Evolutionary conservation across 2,113 vertebrate genomes (phyloP), one percentile per base, ranked within the genome.

Genomic region (Glaucidium brasilianum): DNA sequence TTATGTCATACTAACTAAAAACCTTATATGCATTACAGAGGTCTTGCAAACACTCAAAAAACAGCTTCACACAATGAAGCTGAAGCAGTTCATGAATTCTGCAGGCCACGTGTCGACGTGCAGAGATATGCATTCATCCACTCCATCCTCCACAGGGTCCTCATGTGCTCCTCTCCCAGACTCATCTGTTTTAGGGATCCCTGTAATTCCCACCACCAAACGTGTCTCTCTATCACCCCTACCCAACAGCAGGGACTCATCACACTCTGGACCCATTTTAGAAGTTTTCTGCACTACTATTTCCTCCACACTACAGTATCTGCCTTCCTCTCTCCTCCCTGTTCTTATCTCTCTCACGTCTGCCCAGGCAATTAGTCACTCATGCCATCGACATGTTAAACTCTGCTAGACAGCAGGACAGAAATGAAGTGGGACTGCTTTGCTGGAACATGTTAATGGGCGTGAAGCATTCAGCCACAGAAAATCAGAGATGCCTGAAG

Each of bases 311-410:
- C 12, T 22, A 23, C 23, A 78, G 4, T 85, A 75, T 75, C 64
- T 93, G 60, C 56, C 47, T 83, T 88, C 41, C 45, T 72, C 86
- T 39, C 55, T 49, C 50, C 55, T 89, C 76, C 52, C 64, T n/a
- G 14, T 23, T 62, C 53, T 92, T 92, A 89, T 64, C 90, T 69
- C 75, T 43, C 50, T 45, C 37, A 68, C 77, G 45, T 66, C 69
- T 91, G 72, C 80, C 80, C 69, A 39, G 80, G 76, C 76, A 76
- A 91, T 92, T 62, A 95, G 80, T 94, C 92, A 92, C 6, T 77
- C 66, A 15, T 7, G 53, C 37, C 7, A 3, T 53, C 2, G 0
- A 91, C 81, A 67, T 8, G 59, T 86, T 91, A 32, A 74, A 71
- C 29, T 87, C 81, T 80, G 73, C 64, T 34, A 88, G 35, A 74